Evolutionary conservation across 1,140 invertebrate species (phyloP), one percentile per base, ranked within the genome.

Genomic region (Drosophila gunungcola): DNA sequence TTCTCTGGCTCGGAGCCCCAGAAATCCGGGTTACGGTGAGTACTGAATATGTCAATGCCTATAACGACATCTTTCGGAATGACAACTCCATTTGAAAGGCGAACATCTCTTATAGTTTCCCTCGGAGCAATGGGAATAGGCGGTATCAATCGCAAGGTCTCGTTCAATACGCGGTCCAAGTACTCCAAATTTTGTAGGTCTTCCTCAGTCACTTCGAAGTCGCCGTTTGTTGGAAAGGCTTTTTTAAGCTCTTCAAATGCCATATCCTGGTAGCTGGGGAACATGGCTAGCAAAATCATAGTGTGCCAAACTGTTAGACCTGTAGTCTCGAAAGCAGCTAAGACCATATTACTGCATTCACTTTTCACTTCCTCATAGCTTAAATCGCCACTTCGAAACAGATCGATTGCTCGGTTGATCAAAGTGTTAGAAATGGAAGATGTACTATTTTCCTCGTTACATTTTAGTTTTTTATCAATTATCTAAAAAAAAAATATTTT

Each of bases 91-190:
- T 75, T 85, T 0, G 79, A 80, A 0, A 91, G 52, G 0, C 12
- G 34, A 0, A 92, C 13, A 36, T 89, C 70, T 5, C 74, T n/a
- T 1, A 58, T 60, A 0, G 65, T 45, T 42, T 75, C 51, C 11
- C 91, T 56, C 1, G 57, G 21, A 0, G 67, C 21, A 0, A 83
- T 0, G 0, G 91, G 90, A 46, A 91, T 16, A 0, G 81, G 43
- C 12, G 91, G 61, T 32, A 91, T 84, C 11, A 91, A 48, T 73
- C 95, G 91, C 54, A 96, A 62, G 9, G 94, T 93, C 90, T 96
- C 95, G 75, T 95, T 95, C 3, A 96, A 92, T 2, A 94, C 93
- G 64, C 93, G 93, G 58, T 95, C 95, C 13, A 95, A 92, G 70
- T 95, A 95, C 39, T 93, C 94, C 93, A 97, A 94, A 46, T 94